Base-by-base conservation (phyloP, 1,140 invertebrate species). In the Zaprionus ghesquierei region DNA sequence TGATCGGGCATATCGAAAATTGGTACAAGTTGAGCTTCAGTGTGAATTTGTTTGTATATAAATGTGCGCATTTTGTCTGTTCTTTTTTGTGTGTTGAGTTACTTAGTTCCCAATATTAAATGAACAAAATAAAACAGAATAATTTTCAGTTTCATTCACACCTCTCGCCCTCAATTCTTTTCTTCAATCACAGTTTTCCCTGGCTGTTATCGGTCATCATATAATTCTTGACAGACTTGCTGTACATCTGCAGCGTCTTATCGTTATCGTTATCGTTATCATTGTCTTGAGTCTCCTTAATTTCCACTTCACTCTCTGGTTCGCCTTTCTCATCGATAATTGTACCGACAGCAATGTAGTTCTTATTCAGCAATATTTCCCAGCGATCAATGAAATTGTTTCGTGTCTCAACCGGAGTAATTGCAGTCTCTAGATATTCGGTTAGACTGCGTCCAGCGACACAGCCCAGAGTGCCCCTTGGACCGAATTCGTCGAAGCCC, bases 371-470 rank as follows among this genome's bases (percentile, higher is more conserved):
- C 15, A 78, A 23, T 6, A 13, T 18, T 3, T 66, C 61, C 81
- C 81, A 86, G 4, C 69, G 54, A 2, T 62, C 58, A 9, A 85
- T 29, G 62, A 56, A 75, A 9, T 76, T 49, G 0, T 54, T 18
- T 6, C 63, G n/a, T 0, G 61, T 27, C 0, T 55, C 20, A 5
- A 33, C 12, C 2, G 18, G 2, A 1, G n/a, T 5, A 20, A 65
- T 60, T 0, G 72, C 55, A 0, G 13, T 10, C 5, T 55, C n/a
- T 0, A 85, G 49, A 66, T 85, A 80, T 0, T 64, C 25, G 10
- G 63, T 69, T 29, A 86, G 81, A 13, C 81, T 72, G 6, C 23
- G 65, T 1, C 81, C 81, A 2, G 81, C 75, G 25, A 81, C 56
- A 63, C 54, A 53, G 9, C 35, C 33, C 0, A 86, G 10, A 0